phyloP scores from a whole-genome alignment of 2,888 invertebrate species.

The Metallyticus violacea region DNA sequence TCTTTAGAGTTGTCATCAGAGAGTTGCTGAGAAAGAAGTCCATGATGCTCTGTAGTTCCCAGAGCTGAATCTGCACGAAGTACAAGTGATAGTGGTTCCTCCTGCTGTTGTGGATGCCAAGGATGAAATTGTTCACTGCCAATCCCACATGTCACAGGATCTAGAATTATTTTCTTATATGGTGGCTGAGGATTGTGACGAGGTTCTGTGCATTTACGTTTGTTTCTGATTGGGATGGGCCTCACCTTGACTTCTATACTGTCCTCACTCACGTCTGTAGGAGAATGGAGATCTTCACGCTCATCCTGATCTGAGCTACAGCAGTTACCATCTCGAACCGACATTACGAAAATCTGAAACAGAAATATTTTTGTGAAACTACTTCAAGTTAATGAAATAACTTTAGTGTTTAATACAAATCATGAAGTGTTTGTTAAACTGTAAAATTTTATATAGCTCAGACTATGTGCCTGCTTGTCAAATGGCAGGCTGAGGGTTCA shows the following conservation, averaged over 20 bases:
- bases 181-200: conserved; percentile 37
- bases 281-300: conserved; percentile 53
- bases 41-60: not conserved
- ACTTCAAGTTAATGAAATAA: no score
- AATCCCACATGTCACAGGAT: not conserved
- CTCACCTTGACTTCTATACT: conserved; percentile 62
- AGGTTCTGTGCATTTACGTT: conserved; percentile 66
- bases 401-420: no score
- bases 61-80: not conserved
- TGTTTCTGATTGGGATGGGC: conserved; percentile 55
- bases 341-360: not conserved
- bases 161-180: not conserved
- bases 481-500: no score
- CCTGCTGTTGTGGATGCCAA: conserved; percentile 26
- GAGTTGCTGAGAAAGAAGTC: not conserved
- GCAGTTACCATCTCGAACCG: conserved; percentile 60
- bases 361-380: no score
- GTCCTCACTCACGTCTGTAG: conserved; percentile 63
- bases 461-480: no score
- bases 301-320: conserved; percentile 59
- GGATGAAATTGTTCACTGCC: not conserved
- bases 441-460: no score
- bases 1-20: not conserved
- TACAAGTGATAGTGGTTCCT: conserved; percentile 35
- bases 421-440: no score